These are phyloP conservation scores for Cyprinodon tularosa DNA, from an alignment of 2,113 vertebrate genomes.

Conservation along the genomic window DNA sequence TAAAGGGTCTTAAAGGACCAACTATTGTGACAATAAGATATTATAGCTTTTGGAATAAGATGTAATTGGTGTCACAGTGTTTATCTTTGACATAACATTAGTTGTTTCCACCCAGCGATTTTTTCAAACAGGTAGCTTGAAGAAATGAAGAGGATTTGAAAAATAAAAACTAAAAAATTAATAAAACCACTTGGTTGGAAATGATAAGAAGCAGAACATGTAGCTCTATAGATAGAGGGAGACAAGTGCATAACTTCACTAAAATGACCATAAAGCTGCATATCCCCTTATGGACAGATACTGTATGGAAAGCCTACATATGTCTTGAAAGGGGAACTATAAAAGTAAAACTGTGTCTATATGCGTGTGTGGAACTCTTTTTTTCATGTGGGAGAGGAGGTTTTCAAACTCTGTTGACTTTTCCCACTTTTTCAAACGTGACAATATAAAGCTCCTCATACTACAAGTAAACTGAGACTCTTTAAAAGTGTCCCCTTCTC, in stretches of 20 bases:
- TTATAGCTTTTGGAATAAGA: neutral
- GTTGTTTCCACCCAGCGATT: neutral
- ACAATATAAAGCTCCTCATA: conserved; percentile 21
- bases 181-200: neutral
- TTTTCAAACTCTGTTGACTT: conserved; percentile 31
- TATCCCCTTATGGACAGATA: neutral
- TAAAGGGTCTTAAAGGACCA: neutral
- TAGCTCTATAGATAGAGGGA: neutral
- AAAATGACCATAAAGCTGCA: conserved; percentile 25
- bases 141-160: neutral
- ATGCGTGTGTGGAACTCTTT: neutral
- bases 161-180: neutral
- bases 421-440: conserved; percentile 23
- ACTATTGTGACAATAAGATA: neutral
- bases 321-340: conserved; percentile 6
- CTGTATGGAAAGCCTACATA: neutral
- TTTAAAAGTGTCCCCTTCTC: conserved; percentile 42
- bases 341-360: conserved; percentile 6
- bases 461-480: conserved; percentile 44
- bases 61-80: neutral
- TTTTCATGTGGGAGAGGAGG: conserved; percentile 6
- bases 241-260: conserved; percentile 12
- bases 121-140: neutral
- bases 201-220: neutral
- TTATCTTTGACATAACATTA: neutral